Percentiles rank a stretch among this genome's conserved stretches.
Conservation (phyloP, 2,888 invertebrate species). For the Rhagonycha fulva region DNA sequence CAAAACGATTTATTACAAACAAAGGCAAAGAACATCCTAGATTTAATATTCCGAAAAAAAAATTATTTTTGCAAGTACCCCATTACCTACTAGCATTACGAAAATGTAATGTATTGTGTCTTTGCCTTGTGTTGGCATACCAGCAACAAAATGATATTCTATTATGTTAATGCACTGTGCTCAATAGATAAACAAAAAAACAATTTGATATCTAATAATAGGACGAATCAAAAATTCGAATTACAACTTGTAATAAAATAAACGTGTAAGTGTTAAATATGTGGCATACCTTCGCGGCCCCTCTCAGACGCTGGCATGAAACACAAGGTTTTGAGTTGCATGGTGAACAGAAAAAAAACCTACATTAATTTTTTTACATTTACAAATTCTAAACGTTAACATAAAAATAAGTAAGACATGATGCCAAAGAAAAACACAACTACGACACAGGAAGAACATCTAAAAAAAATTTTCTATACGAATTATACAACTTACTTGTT, state of each 20-base stretch:
- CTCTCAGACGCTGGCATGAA: conserved; percentile 66
- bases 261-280: conserved; percentile 46
- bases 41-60: too few relatives aligned
- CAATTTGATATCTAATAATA: conserved; percentile 16
- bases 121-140: conserved; percentile 55
- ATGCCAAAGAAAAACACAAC: conserved; percentile 3
- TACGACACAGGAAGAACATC: background rate
- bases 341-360: conserved; percentile 36
- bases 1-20: too few relatives aligned
- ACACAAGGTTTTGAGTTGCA: conserved; percentile 56
- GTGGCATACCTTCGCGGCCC: conserved; percentile 62
- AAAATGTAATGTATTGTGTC: conserved; percentile 1
- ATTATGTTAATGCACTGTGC: conserved; percentile 28
- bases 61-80: too few relatives aligned
- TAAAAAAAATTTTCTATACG: background rate
- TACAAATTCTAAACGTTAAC: conserved; percentile 3
- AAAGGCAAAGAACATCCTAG: too few relatives aligned
- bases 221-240: conserved; percentile 8
- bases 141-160: conserved; percentile 49
- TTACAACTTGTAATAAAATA: conserved; percentile 22
- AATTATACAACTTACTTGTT: conserved; percentile 74
- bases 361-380: conserved; percentile 18
- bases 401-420: conserved; percentile 9
- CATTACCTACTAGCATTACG: background rate
- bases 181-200: conserved; percentile 26